Percentiles rank a stretch among this genome's conserved stretches.
phyloP scores from a whole-genome alignment of 2,888 invertebrate species.

The Pemphredon lugubris region DNA sequence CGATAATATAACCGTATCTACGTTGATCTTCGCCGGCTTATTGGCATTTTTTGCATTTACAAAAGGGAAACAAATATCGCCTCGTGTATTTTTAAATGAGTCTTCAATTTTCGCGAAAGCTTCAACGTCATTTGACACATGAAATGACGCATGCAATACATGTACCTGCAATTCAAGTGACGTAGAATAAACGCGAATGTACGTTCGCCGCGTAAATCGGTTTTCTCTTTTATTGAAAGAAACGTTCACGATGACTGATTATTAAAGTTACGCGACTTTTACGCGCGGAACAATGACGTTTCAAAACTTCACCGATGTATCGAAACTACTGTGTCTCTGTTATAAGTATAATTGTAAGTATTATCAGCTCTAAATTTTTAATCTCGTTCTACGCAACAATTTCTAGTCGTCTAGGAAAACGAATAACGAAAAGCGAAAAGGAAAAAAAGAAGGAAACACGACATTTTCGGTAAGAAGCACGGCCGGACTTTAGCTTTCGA shows the following conservation, averaged over 20 bases:
- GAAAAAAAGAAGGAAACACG: neutral
- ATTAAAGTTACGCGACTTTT: conserved; percentile 32
- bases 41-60: conserved; percentile 48
- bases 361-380: conserved; percentile 44
- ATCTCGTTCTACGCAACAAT: conserved; percentile 36
- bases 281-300: conserved; percentile 20
- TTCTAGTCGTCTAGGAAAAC: conserved; percentile 50
- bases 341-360: conserved; percentile 41
- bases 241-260: conserved; percentile 23
- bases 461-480: conserved; percentile 14
- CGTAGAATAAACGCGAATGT: conserved; percentile 6
- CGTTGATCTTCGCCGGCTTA: conserved; percentile 51
- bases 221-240: neutral
- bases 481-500: conserved; percentile 6
- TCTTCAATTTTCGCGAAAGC: conserved; percentile 3
- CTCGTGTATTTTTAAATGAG: conserved; percentile 7
- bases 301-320: conserved; percentile 12
- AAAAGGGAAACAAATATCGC: conserved; percentile 11
- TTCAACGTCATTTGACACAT: conserved; percentile 16
- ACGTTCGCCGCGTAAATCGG: neutral
- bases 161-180: conserved; percentile 12
- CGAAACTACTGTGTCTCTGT: conserved; percentile 22
- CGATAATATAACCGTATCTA: conserved; percentile 47
- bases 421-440: conserved; percentile 12
- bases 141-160: conserved; percentile 2